Conservation (phyloP, 1,140 invertebrate species). For the Bombus ignitus region DNA sequence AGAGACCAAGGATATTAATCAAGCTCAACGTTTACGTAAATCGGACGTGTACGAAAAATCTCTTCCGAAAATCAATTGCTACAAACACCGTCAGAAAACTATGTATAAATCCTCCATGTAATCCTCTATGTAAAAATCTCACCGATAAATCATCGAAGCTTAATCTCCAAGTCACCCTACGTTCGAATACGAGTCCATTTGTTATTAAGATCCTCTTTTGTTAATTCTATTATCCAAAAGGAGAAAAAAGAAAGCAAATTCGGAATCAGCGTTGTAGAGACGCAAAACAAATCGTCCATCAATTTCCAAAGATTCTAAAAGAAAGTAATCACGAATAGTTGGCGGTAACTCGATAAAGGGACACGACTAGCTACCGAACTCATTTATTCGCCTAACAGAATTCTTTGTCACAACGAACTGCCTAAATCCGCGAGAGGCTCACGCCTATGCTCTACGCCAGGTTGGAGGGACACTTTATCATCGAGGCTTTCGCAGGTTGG, state of each 20-base stretch:
- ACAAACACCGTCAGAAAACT: background rate
- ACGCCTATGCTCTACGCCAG: background rate
- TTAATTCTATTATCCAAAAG: background rate
- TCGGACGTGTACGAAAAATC: background rate
- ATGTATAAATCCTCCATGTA: background rate
- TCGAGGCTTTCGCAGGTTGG: constrained; percentile 42
- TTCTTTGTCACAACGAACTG: background rate
- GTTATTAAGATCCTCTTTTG: background rate
- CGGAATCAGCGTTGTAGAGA: too few species aligned
- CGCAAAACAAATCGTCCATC: background rate
- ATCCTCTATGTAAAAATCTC: background rate
- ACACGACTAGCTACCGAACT: background rate
- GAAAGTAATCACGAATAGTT: background rate
- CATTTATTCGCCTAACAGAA: background rate
- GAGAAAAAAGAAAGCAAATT: background rate
- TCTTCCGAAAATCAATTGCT: background rate
- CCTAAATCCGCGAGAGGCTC: constrained; percentile 44
- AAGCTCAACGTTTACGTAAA: background rate
- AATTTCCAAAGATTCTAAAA: background rate
- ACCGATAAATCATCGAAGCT: background rate
- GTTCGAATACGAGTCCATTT: background rate
- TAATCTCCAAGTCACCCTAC: background rate
- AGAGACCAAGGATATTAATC: background rate
- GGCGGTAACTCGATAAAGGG: background rate
- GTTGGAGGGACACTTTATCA: constrained; percentile 54